Base-by-base conservation (phyloP, 2,797 vertebrate genomes). In the Ctenosaura bakeri region DNA sequence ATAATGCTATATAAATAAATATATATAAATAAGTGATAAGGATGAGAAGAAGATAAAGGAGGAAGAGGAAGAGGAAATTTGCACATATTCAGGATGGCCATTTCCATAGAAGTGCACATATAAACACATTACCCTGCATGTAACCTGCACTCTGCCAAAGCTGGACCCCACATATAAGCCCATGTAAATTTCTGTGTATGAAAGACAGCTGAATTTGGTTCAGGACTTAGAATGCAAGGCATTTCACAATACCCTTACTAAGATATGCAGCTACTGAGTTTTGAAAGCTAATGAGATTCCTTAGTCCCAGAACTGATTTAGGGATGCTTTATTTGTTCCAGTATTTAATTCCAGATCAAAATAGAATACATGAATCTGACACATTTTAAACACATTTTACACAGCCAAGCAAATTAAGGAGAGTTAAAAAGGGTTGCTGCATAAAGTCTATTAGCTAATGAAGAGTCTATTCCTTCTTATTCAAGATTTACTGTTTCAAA, bases 401-500 rank as follows among this genome's bases (percentile, higher is more conserved):
- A 78, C 87, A 84, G 78, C 86, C n/a, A 1, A 89, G 82, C 88
- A 85, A 95, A 88, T 94, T 94, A 93, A 90, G 84, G 85, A 90
- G 82, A 18, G 18, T 79, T 90, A 32, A 90, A 94, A 94, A 92
- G 89, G 71, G 93, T 94, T 90, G 86, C 86, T 89, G 6, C 74
- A 66, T 42, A 77, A 86, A 62, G 92, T 81, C 64, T 91, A 85
- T 1, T 20, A 87, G 89, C 89, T 94, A 94, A 95, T 0, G 1
- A 93, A 93, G 94, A 38, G 86, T 92, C 83, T 54, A 52, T 91
- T 91, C 66, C 90, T 85, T 88, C 88, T 94, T 94, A 90, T 82
- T 82, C 76, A n/a, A 86, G 89, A 95, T 95, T 93, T 95, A 94
- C 89, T 89, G 94, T 91, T 91, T 95, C 85, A 56, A 90, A 82